Evolutionary conservation across 2,797 vertebrate genomes (phyloP).

Genomic region (Xiphorhynchus erythropygius): DNA sequence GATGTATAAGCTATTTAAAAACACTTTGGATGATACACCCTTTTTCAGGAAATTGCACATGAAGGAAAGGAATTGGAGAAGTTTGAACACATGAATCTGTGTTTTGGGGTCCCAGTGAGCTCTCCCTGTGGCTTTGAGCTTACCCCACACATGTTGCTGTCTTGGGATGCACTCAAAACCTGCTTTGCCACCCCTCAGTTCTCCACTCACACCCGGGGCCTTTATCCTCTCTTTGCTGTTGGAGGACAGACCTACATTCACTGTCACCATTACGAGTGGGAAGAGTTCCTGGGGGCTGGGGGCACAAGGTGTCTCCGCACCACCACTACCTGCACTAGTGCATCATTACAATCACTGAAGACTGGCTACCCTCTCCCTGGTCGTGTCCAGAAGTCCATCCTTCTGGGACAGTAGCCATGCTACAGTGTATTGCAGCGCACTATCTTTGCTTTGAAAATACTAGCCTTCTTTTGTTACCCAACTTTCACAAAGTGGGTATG

Average conservation of each 20-base stretch:
- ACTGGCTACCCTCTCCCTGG: background rate
- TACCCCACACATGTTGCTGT: background rate
- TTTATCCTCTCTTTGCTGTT: background rate
- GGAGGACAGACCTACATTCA: accelerated
- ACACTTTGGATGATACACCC: background rate
- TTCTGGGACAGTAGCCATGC: background rate
- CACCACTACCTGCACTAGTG: background rate
- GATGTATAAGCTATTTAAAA: slow-evolving; percentile 22
- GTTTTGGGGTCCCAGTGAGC: background rate
- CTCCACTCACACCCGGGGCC: accelerated
- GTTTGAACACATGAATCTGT: background rate
- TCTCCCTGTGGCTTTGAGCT: background rate
- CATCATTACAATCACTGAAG: background rate
- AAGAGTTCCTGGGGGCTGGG: background rate
- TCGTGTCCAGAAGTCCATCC: background rate
- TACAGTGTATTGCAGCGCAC: background rate
- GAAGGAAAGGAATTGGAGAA: background rate
- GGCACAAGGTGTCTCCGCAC: background rate
- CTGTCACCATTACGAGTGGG: accelerated
- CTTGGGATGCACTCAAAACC: background rate
- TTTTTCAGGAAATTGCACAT: slow-evolving; percentile 25
- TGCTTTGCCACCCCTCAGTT: background rate
- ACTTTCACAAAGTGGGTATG: background rate
- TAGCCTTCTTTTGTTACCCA: background rate
- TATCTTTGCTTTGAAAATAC: background rate